Conservation (phyloP, 2,888 invertebrate genomes). For the Liposcelis brunnea region DNA sequence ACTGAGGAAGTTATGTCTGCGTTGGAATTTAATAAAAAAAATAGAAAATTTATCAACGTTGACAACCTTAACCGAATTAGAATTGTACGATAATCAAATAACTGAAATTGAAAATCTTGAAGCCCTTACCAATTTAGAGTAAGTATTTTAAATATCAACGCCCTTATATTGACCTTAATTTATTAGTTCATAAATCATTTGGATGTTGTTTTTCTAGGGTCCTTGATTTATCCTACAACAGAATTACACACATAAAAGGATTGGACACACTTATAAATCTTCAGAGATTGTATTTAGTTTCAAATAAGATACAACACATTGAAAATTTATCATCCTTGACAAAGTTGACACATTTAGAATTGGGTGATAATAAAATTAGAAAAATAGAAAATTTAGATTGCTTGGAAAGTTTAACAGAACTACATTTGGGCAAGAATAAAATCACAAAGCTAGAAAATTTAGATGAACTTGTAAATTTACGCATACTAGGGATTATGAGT, state of each 20-base stretch:
- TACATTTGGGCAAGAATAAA: conserved; percentile 92
- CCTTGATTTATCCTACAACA: conserved; percentile 90
- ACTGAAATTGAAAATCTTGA: conserved; percentile 81
- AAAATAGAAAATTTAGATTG: conserved; percentile 73
- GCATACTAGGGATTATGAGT: conserved; percentile 63
- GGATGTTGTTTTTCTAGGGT: conserved; percentile 38
- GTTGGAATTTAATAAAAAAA: conserved; percentile 90
- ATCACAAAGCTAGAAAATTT: conserved; percentile 74
- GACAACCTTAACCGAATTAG: conserved; percentile 65
- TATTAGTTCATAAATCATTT: conserved; percentile 6
- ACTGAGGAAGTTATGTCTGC: conserved; percentile 63
- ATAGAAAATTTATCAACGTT: conserved; percentile 75
- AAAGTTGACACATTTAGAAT: conserved; percentile 67
- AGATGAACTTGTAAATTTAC: conserved; percentile 49
- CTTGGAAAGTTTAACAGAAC: conserved; percentile 51
- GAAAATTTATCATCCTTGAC: conserved; percentile 69
- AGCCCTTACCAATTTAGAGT: conserved; percentile 73
- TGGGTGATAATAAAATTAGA: conserved; percentile 87
- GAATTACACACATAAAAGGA: conserved; percentile 72
- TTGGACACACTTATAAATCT: conserved; percentile 56
- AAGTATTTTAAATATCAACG: conserved; percentile 28
- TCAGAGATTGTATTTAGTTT: conserved; percentile 70
- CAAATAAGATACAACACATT: conserved; percentile 75
- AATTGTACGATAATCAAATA: conserved; percentile 95
- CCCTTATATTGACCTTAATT: conserved; percentile 7